A percentile compares a stretch with the other conserved stretches of the same genome.
These are phyloP conservation scores for Aphodius sticticus DNA, from an alignment of 2,888 invertebrate genomes.

Conservation along the genomic window DNA sequence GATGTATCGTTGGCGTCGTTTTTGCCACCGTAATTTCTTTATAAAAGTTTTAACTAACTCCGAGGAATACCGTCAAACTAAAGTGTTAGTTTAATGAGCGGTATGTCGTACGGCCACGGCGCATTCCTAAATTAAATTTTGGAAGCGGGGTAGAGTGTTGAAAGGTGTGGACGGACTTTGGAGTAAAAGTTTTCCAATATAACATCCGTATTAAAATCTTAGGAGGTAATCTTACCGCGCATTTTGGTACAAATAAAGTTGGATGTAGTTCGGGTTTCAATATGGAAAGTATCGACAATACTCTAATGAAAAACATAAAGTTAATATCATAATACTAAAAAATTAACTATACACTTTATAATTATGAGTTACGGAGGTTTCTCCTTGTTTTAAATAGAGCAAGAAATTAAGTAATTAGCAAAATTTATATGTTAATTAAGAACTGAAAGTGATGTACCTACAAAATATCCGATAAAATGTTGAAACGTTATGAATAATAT, in stretches of 20 bases:
- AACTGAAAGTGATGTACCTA: not conserved
- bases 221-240: not conserved
- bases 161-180: not conserved
- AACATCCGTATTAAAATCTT: not conserved
- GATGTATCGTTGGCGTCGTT: not conserved
- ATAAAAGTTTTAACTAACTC: not conserved
- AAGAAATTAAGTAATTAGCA: not conserved
- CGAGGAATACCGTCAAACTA: not conserved
- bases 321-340: no score
- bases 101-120: not conserved
- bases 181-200: not conserved
- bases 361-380: no score
- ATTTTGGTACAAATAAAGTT: not conserved
- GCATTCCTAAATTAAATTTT: conserved; percentile 4
- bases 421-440: not conserved
- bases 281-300: not conserved
- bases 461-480: not conserved
- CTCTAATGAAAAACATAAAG: not conserved
- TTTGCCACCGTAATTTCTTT: not conserved
- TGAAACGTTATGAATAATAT: not conserved
- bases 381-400: no score
- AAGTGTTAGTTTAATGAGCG: not conserved
- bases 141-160: not conserved
- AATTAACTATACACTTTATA: no score
- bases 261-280: not conserved